Conservation (phyloP, 2,888 invertebrate genomes). For the Capitulum mitella region DNA sequence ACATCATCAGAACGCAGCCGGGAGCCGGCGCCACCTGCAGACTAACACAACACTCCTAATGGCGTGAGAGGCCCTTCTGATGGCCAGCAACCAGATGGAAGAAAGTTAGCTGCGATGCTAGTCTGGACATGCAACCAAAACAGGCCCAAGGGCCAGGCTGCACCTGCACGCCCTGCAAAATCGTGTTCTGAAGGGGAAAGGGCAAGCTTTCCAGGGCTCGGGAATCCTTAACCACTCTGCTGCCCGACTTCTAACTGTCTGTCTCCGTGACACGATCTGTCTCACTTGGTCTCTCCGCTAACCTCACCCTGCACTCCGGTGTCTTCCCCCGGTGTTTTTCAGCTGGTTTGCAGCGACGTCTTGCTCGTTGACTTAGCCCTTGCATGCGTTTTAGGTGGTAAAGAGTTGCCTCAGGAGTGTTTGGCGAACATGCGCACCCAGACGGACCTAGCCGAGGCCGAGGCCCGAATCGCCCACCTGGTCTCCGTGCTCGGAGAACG, state of each 20-base stretch:
- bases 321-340: neutral
- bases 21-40: neutral
- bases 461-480: slow-evolving; percentile 6
- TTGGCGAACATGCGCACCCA: slow-evolving; percentile 14
- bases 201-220: no score
- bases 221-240: neutral
- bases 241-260: neutral
- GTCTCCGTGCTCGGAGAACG: neutral
- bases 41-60: no score
- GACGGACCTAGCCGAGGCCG: slow-evolving; percentile 9
- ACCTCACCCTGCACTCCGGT: neutral
- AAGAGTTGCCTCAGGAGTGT: slow-evolving; percentile 5
- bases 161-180: no score
- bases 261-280: neutral
- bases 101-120: no score
- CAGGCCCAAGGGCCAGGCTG: no score
- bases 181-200: no score
- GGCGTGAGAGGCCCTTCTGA: no score
- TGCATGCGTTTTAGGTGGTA: slow-evolving; percentile 22
- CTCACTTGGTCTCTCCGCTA: neutral
- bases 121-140: no score
- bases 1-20: neutral
- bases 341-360: neutral
- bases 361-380: neutral
- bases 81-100: no score